Conservation (phyloP, 2,113 vertebrate genomes). For the Lycaon pictus region DNA sequence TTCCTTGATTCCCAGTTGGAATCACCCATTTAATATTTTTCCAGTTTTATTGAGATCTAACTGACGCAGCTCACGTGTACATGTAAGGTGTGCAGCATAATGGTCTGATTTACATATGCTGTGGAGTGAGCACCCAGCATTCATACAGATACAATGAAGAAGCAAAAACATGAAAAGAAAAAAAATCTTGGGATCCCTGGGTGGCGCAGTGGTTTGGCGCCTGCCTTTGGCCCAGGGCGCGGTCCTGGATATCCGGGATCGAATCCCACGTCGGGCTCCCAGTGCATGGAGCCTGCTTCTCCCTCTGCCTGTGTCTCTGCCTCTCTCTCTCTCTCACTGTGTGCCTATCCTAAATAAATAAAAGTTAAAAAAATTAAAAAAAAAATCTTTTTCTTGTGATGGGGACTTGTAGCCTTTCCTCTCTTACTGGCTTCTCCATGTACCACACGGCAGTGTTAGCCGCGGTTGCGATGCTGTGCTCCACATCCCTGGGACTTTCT, state of each 20-base stretch:
- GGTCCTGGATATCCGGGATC: too few species aligned
- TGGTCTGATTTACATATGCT: neutral
- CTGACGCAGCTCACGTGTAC: neutral
- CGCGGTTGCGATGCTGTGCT: rapidly evolving
- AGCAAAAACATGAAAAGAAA: neutral
- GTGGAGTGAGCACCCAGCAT: neutral
- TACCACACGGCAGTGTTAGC: neutral
- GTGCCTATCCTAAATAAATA: too few species aligned
- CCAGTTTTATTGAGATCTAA: neutral
- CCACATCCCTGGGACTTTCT: neutral
- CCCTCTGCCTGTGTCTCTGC: too few species aligned
- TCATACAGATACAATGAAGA: neutral
- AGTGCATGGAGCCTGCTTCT: too few species aligned
- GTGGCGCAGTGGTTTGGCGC: too few species aligned
- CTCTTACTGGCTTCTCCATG: neutral
- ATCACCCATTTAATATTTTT: neutral
- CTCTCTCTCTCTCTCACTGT: too few species aligned
- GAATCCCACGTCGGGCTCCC: too few species aligned
- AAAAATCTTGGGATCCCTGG: too few species aligned
- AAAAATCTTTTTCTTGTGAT: neutral
- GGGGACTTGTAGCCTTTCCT: neutral
- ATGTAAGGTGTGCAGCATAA: neutral
- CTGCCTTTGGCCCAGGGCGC: too few species aligned
- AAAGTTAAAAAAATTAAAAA: too few species aligned
- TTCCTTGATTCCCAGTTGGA: neutral